phyloP scores from a whole-genome alignment of 2,888 invertebrate genomes.

The Eulithis prunata region DNA sequence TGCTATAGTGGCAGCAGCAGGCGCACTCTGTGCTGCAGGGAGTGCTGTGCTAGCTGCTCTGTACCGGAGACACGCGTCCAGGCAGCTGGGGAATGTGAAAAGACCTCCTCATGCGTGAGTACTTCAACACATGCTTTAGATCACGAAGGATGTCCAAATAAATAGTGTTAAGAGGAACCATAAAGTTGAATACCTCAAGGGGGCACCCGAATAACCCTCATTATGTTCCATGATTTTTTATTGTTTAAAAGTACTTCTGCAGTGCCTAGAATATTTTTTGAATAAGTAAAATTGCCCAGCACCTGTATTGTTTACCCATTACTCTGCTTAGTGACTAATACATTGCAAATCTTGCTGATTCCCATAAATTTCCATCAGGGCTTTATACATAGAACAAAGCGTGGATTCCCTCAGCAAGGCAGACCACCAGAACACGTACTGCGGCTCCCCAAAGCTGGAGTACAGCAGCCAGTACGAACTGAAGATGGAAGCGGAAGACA shows the following conservation, averaged over 20 bases:
- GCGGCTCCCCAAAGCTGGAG: constrained; percentile 65
- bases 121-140: no score
- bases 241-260: no score
- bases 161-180: no score
- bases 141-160: no score
- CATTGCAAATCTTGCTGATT: neutral
- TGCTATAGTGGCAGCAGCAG: constrained; percentile 88
- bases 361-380: constrained; percentile 47
- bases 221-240: no score
- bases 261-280: no score
- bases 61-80: constrained; percentile 86
- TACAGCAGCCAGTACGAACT: constrained; percentile 63
- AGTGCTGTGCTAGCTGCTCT: constrained; percentile 90
- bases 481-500: constrained; percentile 83
- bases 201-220: no score
- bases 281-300: no score
- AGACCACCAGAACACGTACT: constrained; percentile 71
- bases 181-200: no score
- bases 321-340: no score
- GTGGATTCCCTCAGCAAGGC: constrained; percentile 72
- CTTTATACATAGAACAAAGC: constrained; percentile 69
- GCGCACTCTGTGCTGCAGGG: constrained; percentile 88
- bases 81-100: constrained; percentile 65
- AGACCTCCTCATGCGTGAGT: constrained; percentile 65
- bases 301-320: no score